A percentile compares a stretch with the other conserved stretches of the same genome.
phyloP scores from a whole-genome alignment of 2,113 vertebrate genomes.

The Phoxinus phoxinus region DNA sequence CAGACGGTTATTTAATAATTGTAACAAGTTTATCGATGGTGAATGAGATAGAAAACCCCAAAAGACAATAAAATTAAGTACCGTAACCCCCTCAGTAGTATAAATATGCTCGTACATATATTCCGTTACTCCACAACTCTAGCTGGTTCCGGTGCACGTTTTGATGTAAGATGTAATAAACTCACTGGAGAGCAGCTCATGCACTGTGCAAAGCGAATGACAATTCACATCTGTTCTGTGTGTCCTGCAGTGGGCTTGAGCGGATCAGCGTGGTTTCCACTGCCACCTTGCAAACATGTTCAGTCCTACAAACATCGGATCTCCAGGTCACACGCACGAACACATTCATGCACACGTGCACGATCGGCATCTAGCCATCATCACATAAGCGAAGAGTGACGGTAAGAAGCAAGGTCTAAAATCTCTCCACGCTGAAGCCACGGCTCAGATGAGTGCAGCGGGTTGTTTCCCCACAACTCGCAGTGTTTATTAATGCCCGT shows the following conservation, averaged over 20 bases:
- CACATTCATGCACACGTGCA: background rate
- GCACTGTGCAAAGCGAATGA: constrained; percentile 38
- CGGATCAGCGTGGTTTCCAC: background rate
- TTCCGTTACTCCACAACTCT: background rate
- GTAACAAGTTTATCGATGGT: too few species aligned
- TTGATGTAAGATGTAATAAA: background rate
- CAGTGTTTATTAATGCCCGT: constrained; percentile 50
- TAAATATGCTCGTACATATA: background rate
- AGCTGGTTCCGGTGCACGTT: background rate
- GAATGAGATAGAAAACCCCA: background rate
- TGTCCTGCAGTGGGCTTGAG: constrained; percentile 24
- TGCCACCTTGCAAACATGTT: background rate
- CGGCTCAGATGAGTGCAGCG: background rate
- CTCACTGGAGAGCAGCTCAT: background rate
- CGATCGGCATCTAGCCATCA: background rate
- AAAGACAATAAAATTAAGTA: background rate
- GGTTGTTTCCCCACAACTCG: constrained; percentile 28
- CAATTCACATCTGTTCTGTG: constrained; percentile 58
- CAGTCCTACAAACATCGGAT: constrained; percentile 26
- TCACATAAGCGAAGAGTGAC: background rate
- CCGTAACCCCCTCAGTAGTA: background rate
- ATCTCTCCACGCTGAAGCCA: constrained; percentile 16
- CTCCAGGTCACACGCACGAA: background rate
- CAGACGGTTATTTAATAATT: too few species aligned
- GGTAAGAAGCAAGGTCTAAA: constrained; percentile 15